A percentile compares a stretch with the other conserved stretches of the same genome.
phyloP scores from a whole-genome alignment of 2,888 invertebrate genomes.

The Falcaria lacertinaria region DNA sequence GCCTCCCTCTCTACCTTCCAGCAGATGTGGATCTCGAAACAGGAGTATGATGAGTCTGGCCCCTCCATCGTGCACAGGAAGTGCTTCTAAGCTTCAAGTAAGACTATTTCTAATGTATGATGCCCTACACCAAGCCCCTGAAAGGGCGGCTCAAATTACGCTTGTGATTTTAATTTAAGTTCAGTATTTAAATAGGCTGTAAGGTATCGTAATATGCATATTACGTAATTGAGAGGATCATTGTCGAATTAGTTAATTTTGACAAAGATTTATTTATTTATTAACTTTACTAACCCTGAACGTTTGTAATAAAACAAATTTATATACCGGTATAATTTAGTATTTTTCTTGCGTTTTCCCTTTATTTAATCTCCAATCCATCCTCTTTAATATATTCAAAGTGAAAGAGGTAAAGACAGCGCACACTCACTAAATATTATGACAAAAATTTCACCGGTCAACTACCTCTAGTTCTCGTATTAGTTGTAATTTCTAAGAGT shows the following conservation, averaged over 20 bases:
- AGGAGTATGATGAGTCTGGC: slow-evolving; percentile 98
- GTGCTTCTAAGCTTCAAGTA: slow-evolving; percentile 81
- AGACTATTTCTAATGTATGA: slow-evolving; percentile 71
- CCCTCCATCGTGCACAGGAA: slow-evolving; percentile 97
- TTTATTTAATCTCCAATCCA: slow-evolving; percentile 20
- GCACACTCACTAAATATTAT: slow-evolving; percentile 21
- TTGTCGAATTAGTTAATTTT: slow-evolving; percentile 53
- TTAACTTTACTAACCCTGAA: slow-evolving; percentile 67
- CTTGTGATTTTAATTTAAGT: slow-evolving; percentile 77
- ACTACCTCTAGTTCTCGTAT: slow-evolving; percentile 2
- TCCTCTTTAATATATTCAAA: slow-evolving; percentile 9
- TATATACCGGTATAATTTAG: slow-evolving; percentile 72
- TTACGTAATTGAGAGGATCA: slow-evolving; percentile 63
- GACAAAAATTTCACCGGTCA: slow-evolving; percentile 11
- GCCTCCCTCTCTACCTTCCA: slow-evolving; percentile 96
- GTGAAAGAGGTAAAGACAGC: slow-evolving; percentile 25
- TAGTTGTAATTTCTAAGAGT: slow-evolving; percentile 17
- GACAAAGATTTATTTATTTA: slow-evolving; percentile 76
- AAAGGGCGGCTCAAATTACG: slow-evolving; percentile 73
- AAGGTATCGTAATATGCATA: slow-evolving; percentile 79
- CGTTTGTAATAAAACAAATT: slow-evolving; percentile 72
- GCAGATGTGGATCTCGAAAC: slow-evolving; percentile 98
- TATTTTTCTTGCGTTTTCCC: slow-evolving; percentile 38
- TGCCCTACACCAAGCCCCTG: slow-evolving; percentile 70
- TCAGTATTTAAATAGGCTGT: slow-evolving; percentile 76